phyloP scores from a whole-genome alignment of 1,140 invertebrate species.

The Melipona quadrifasciata region DNA sequence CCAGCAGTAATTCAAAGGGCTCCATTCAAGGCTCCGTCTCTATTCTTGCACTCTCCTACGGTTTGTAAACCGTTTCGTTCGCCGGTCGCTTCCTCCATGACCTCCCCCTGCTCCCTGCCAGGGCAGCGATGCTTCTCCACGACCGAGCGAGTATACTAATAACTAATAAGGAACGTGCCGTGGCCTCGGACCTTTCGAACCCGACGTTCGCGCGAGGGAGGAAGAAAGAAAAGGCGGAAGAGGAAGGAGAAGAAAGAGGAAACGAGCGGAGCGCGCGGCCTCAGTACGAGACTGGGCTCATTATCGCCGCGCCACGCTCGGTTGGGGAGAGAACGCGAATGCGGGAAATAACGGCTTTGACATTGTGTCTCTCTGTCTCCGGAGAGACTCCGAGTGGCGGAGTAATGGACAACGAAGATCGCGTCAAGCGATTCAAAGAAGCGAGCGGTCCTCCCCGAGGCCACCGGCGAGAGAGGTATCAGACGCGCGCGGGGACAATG shows the following conservation, averaged over 20 bases:
- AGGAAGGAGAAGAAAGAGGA: too few relatives aligned
- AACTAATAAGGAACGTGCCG: slow-evolving; percentile 65
- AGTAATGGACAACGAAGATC: slow-evolving; percentile 60
- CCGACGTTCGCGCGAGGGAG: too few relatives aligned
- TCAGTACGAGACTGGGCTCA: slow-evolving; percentile 38
- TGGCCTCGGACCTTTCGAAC: slow-evolving; percentile 56
- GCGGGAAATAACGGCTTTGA: slow-evolving; percentile 55
- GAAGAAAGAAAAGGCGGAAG: too few relatives aligned
- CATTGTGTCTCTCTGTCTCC: slow-evolving; percentile 49
- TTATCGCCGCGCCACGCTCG: slow-evolving; percentile 25
- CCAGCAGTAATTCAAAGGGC: slow-evolving; percentile 77
- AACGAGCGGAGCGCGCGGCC: neutral
- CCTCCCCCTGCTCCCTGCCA: neutral
- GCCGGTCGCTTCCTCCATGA: slow-evolving; percentile 32
- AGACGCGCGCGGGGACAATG: slow-evolving; percentile 30
- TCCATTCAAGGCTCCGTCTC: slow-evolving; percentile 74
- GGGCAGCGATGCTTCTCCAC: slow-evolving; percentile 3
- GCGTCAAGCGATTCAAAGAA: slow-evolving; percentile 56
- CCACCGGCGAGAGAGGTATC: slow-evolving; percentile 33
- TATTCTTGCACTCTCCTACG: slow-evolving; percentile 72
- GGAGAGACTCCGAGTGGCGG: slow-evolving; percentile 24
- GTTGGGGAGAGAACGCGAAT: slow-evolving; percentile 31
- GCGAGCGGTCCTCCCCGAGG: slow-evolving; percentile 10
- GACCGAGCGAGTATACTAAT: slow-evolving; percentile 59
- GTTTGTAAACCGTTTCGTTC: slow-evolving; percentile 75